Evolutionary conservation across 2,113 vertebrate species (phyloP).

Genomic region (Clarias gariepinus): DNA sequence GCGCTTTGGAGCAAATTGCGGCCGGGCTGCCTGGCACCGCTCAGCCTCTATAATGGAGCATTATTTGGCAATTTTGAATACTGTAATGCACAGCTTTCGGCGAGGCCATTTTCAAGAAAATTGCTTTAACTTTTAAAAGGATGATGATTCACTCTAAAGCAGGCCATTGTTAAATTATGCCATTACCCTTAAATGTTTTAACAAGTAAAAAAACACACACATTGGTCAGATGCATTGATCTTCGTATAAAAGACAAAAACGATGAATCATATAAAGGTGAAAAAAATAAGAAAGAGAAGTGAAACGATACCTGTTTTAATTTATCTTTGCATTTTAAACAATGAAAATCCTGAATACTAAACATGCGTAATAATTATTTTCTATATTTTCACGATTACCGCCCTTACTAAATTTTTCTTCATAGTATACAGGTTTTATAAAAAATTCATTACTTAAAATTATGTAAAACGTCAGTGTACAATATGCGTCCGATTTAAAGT

Average conservation of each 20-base stretch:
- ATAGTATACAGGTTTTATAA: background rate
- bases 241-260: conserved; percentile 79
- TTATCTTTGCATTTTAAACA: background rate
- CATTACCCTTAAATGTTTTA: conserved; percentile 93
- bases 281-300: conserved; percentile 7
- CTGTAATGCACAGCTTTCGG: conserved; percentile 93
- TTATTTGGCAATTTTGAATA: conserved; percentile 99
- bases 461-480: background rate
- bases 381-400: background rate
- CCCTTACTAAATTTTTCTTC: background rate
- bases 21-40: conserved; percentile 96
- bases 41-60: conserved; percentile 96
- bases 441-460: background rate
- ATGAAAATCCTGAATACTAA: background rate
- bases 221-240: conserved; percentile 83
- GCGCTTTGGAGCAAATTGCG: conserved; percentile 96
- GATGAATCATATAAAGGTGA: conserved; percentile 57
- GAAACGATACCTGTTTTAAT: background rate
- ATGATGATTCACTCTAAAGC: conserved; percentile 88
- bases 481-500: background rate
- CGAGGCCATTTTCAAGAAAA: conserved; percentile 95
- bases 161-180: conserved; percentile 90
- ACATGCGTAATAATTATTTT: background rate
- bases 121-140: conserved; percentile 99
- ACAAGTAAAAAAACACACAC: conserved; percentile 79